A percentile compares a stretch with the other conserved stretches of the same genome.
phyloP scores from a whole-genome alignment of 2,888 invertebrate genomes.

The Volucella inflata region DNA sequence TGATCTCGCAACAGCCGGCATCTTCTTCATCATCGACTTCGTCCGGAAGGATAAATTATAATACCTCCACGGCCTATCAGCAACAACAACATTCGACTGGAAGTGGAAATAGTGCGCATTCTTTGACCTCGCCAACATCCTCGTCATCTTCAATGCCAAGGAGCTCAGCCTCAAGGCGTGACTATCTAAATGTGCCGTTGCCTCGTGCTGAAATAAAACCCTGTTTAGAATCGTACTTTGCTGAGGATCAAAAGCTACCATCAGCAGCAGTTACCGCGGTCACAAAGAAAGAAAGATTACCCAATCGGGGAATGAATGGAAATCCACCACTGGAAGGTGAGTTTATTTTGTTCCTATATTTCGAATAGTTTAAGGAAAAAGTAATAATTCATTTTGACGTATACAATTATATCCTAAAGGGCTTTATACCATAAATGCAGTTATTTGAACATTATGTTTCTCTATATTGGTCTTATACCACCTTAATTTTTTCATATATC shows the following conservation, averaged over 20 bases:
- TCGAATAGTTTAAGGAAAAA: not conserved
- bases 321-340: conserved; percentile 84
- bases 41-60: conserved; percentile 51
- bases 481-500: too few relatives aligned
- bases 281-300: conserved; percentile 76
- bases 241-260: conserved; percentile 86
- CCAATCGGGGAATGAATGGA: conserved; percentile 80
- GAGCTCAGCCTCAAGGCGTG: conserved; percentile 75
- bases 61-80: conserved; percentile 45
- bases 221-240: conserved; percentile 89
- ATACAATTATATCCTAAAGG: too few relatives aligned
- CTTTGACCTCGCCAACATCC: conserved; percentile 64
- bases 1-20: conserved; percentile 68
- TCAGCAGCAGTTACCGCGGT: conserved; percentile 78
- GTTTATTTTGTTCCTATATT: conserved; percentile 35
- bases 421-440: too few relatives aligned
- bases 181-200: conserved; percentile 84
- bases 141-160: conserved; percentile 72
- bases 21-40: conserved; percentile 69
- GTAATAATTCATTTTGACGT: too few relatives aligned
- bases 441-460: too few relatives aligned
- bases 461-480: too few relatives aligned
- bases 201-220: conserved; percentile 90
- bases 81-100: conserved; percentile 47
- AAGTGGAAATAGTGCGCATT: conserved; percentile 27